A percentile compares a stretch with the other conserved stretches of the same genome.
These are phyloP conservation scores for Chaetodon trifascialis DNA, from an alignment of 2,113 vertebrate species.

Conservation along the genomic window DNA sequence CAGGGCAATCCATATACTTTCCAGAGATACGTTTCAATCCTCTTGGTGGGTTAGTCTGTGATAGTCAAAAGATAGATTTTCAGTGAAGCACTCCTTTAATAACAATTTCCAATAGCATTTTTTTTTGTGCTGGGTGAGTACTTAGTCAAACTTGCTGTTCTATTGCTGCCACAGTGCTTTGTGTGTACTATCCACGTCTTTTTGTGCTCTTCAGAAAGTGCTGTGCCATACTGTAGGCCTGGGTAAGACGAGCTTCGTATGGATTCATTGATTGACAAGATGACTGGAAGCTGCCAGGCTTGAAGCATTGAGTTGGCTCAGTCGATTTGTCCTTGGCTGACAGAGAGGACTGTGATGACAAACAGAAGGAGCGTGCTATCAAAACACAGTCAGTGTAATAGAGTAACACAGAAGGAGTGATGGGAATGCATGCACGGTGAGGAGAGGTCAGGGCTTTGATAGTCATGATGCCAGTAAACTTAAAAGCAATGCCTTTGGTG, in stretches of 20 bases:
- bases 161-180: constrained; percentile 12
- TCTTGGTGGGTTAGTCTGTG: background rate
- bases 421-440: constrained; percentile 19
- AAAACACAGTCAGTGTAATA: constrained; percentile 67
- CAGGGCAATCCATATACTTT: background rate
- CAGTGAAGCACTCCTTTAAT: background rate
- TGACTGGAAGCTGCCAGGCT: constrained; percentile 73
- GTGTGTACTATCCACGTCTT: constrained; percentile 37
- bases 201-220: constrained; percentile 71
- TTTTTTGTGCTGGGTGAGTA: background rate
- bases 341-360: constrained; percentile 75
- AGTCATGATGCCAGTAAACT: constrained; percentile 6
- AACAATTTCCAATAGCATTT: background rate
- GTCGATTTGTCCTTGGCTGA: constrained; percentile 79
- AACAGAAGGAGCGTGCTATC: constrained; percentile 64
- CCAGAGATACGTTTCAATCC: background rate
- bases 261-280: constrained; percentile 82
- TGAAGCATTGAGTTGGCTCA: constrained; percentile 73
- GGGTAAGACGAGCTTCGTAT: constrained; percentile 61
- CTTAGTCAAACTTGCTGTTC: constrained; percentile 31
- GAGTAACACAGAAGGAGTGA: constrained; percentile 45
- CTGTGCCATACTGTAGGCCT: constrained; percentile 58
- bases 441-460: constrained; percentile 16
- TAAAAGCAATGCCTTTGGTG: constrained; percentile 3
- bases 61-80: background rate